A percentile compares a stretch with the other conserved stretches of the same genome.
Evolutionary conservation across 1,140 invertebrate genomes (phyloP).

Genomic region (Littorina saxatilis): DNA sequence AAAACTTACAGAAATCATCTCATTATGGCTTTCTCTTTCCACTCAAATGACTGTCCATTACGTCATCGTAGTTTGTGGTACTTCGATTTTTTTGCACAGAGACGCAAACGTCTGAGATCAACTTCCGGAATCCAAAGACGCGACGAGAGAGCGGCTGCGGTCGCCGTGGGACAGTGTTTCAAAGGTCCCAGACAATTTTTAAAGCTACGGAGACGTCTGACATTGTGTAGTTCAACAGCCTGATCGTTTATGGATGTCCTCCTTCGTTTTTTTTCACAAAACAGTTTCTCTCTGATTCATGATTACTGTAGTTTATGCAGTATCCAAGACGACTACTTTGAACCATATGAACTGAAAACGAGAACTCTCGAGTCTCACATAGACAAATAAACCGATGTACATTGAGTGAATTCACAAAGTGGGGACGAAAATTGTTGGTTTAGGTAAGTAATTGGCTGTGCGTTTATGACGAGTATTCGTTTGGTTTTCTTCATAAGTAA

Average conservation of each 20-base stretch:
- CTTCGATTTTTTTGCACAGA: neutral
- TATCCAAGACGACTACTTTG: slow-evolving; percentile 53
- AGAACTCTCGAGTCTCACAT: no score
- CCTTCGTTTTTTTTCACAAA: neutral
- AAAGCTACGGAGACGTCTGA: neutral
- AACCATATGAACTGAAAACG: neutral
- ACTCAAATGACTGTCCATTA: neutral
- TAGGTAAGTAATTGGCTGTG: no score
- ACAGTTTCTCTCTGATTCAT: neutral
- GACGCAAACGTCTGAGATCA: neutral
- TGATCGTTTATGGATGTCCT: neutral
- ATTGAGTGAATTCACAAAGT: no score
- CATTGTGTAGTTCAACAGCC: neutral
- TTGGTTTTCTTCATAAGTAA: no score
- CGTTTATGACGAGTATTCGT: no score
- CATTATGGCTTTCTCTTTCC: no score
- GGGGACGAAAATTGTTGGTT: no score
- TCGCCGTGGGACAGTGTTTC: neutral
- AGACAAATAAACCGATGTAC: no score
- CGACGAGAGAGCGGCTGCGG: slow-evolving; percentile 24
- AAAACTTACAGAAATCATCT: no score
- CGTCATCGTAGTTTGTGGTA: neutral
- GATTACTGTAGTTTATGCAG: slow-evolving; percentile 47
- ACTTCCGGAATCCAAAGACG: slow-evolving; percentile 40
- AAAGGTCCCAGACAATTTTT: neutral